Conservation (phyloP, 1,140 invertebrate species). For the Lerema accius region DNA sequence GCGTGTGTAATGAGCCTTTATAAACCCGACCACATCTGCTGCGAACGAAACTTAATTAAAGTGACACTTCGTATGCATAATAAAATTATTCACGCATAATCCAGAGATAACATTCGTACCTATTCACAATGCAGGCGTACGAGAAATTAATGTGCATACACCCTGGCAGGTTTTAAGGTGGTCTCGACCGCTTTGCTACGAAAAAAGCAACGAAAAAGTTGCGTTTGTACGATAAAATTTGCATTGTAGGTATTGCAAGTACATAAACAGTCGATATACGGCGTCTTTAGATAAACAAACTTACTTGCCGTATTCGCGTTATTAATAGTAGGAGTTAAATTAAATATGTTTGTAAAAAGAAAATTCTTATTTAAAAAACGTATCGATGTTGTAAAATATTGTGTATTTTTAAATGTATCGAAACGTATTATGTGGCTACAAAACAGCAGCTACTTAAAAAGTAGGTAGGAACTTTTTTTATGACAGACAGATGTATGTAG, state of each 20-base stretch:
- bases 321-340: conserved; percentile 19
- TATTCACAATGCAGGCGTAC: conserved; percentile 38
- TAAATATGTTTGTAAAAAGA: conserved; percentile 6
- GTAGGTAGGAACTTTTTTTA: not conserved
- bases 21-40: conserved; percentile 69
- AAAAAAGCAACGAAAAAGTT: conserved; percentile 27
- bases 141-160: conserved; percentile 31
- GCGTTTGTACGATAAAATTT: conserved; percentile 30
- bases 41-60: conserved; percentile 76
- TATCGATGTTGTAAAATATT: not conserved
- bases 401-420: not conserved
- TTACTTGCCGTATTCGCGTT: conserved; percentile 6
- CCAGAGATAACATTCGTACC: conserved; percentile 40
- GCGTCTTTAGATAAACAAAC: conserved; percentile 28
- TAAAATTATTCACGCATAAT: conserved; percentile 70
- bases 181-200: conserved; percentile 10
- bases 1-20: conserved; percentile 58
- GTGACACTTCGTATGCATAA: conserved; percentile 74
- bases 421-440: not conserved
- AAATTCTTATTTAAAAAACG: not conserved
- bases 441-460: not conserved
- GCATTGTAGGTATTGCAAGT: conserved; percentile 27
- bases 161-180: conserved; percentile 30
- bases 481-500: not conserved
- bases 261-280: conserved; percentile 30